phyloP scores from a whole-genome alignment of 2,113 vertebrate genomes.

The Malurus alboscapulatus region DNA sequence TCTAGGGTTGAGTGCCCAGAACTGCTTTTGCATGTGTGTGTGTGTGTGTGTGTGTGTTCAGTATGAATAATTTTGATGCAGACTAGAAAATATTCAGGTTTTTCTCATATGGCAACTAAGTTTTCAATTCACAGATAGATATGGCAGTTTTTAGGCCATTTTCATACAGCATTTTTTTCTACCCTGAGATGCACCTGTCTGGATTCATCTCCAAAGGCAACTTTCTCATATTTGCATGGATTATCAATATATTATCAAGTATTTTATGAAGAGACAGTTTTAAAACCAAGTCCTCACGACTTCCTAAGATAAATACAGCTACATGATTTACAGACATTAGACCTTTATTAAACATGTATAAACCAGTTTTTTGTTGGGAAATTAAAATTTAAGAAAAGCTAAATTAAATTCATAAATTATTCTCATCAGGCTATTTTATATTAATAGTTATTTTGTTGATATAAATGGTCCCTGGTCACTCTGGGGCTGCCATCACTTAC shows the following conservation, averaged over 20 bases:
- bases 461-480: background rate
- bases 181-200: background rate
- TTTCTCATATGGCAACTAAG: background rate
- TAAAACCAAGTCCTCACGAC: background rate
- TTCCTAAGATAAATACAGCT: background rate
- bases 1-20: background rate
- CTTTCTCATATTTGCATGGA: background rate
- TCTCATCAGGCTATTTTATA: background rate
- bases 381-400: slow-evolving; percentile 18
- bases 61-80: background rate
- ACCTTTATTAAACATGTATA: background rate
- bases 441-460: slow-evolving; percentile 2
- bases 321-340: background rate
- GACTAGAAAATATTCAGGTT: fast-evolving
- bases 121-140: background rate
- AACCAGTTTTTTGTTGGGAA: background rate
- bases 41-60: background rate
- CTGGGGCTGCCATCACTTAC: background rate
- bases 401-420: slow-evolving; percentile 47
- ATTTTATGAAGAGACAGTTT: background rate
- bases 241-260: background rate
- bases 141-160: background rate
- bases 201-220: background rate
- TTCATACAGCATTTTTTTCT: background rate
- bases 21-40: background rate